Conservation (phyloP, 2,113 vertebrate genomes). For the Campylomormyrus numenius region DNA sequence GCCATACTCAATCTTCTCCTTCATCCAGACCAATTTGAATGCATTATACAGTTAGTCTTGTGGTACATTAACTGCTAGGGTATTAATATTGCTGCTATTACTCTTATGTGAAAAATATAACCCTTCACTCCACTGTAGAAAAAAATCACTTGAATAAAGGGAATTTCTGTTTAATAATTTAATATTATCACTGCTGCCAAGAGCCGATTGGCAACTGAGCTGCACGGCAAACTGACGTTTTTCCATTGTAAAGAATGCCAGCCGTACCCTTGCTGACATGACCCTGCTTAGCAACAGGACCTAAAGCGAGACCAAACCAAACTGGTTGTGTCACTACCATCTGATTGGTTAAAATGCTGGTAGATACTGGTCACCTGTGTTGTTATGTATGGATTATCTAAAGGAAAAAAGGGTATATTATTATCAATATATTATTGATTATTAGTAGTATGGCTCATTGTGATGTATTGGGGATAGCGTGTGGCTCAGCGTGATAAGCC, state of each 20-base stretch:
- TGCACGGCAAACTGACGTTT: background rate
- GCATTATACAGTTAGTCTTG: background rate
- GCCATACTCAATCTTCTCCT: background rate
- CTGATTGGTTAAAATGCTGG: background rate
- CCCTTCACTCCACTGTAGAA: background rate
- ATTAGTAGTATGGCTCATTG: too few relatives aligned
- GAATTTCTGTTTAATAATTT: background rate
- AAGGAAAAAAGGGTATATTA: too few relatives aligned
- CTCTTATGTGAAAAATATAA: background rate
- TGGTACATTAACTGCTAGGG: background rate
- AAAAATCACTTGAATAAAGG: background rate
- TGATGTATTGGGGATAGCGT: too few relatives aligned
- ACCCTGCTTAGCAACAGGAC: background rate
- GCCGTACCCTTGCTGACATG: background rate
- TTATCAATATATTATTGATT: too few relatives aligned
- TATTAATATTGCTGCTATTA: background rate
- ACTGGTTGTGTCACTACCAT: background rate
- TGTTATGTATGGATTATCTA: background rate
- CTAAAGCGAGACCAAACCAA: background rate
- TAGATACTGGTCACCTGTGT: background rate
- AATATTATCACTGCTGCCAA: background rate
- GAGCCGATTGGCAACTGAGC: background rate
- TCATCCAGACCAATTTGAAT: background rate
- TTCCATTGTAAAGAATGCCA: background rate
- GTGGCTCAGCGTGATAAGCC: too few relatives aligned